Evolutionary conservation across 92 coral and sea anemone genomes (phyloP), one percentile per base, ranked within the genome.

Genomic region (Nematostella vectensis): DNA sequence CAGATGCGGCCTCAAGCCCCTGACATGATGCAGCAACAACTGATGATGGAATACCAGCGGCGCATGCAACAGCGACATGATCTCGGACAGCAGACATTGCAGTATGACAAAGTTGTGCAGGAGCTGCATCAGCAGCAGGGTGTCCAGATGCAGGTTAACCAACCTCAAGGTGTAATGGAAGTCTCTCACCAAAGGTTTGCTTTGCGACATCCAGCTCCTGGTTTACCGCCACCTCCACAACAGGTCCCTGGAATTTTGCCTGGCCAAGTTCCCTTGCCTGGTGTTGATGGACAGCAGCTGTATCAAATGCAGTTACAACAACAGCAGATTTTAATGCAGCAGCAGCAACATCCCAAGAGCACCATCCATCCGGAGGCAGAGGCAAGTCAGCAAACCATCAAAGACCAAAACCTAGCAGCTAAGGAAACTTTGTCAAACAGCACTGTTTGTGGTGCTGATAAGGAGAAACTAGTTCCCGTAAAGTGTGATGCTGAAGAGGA

Each of bases 1-100:
- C 96, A 77, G 67, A 51, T 77, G 1, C 66, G 83, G 22, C 88
- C 99, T 0, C 95, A 80, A n/a, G 60, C 76, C 50, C 75, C 96
- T 29, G 99, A 93, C 44, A 37, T 83, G 29, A 65, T 88, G 61
- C 99, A 93, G 55, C 99, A 93, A 54, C 96, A 87, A 58, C 68
- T 93, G 50, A 26, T 87, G 25, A 64, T 88, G 25, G 99, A 93
- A 55, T 83, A 93, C 55, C 99, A 93, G 61, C 76, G 99, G 53
- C 39, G 96, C 33, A 54, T 80, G 57, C 58, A 75, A 31, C 96
- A 93, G 57, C 99, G 85, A 25, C 96, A 82, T 27, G 99, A 88
- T 17, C 50, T 86, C 10, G 96, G 95, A 27, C 88, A 85, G 29
- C 96, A 79, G 44, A 62, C 81, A 4, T 30, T 80, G 13, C 88